phyloP scores from a whole-genome alignment of 37 sponge, comb jelly and placozoan genomes.

The Agelas oroides region DNA sequence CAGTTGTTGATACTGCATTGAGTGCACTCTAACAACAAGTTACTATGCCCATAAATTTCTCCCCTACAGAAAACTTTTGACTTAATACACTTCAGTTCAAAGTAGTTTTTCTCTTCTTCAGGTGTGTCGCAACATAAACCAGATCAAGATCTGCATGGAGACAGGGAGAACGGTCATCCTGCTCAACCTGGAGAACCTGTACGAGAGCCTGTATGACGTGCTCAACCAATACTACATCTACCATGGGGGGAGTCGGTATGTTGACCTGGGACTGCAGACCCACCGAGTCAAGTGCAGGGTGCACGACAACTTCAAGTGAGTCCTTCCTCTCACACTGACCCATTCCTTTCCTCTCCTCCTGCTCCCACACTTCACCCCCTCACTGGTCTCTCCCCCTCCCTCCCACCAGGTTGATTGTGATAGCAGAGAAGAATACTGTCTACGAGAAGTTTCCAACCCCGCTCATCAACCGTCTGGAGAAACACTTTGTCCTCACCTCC shows the following conservation, averaged over 20 bases:
- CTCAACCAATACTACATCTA: constrained; percentile 94
- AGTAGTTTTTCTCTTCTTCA: neutral
- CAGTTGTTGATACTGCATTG: too few species aligned
- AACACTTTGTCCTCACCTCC: constrained; percentile 83
- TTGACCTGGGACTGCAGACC: constrained; percentile 90
- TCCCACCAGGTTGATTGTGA: constrained; percentile 68
- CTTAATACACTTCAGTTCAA: too few species aligned
- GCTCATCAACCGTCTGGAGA: constrained; percentile 91
- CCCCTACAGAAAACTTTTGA: too few species aligned
- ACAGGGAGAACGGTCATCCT: constrained; percentile 90
- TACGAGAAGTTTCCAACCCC: constrained; percentile 91
- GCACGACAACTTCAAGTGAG: constrained; percentile 81
- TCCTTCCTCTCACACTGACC: neutral
- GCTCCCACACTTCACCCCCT: too few species aligned
- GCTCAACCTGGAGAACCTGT: constrained; percentile 93
- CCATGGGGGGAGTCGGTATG: constrained; percentile 71
- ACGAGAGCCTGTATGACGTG: constrained; percentile 96
- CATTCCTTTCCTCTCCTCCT: too few species aligned
- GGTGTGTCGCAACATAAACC: constrained; percentile 93
- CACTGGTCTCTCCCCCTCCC: too few species aligned
- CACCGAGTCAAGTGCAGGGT: constrained; percentile 91
- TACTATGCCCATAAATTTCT: too few species aligned
- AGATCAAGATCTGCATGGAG: constrained; percentile 96
- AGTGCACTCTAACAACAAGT: too few species aligned
- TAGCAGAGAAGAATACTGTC: constrained; percentile 78